Conservation (phyloP, 2,113 vertebrate species). For the Channa argus region DNA sequence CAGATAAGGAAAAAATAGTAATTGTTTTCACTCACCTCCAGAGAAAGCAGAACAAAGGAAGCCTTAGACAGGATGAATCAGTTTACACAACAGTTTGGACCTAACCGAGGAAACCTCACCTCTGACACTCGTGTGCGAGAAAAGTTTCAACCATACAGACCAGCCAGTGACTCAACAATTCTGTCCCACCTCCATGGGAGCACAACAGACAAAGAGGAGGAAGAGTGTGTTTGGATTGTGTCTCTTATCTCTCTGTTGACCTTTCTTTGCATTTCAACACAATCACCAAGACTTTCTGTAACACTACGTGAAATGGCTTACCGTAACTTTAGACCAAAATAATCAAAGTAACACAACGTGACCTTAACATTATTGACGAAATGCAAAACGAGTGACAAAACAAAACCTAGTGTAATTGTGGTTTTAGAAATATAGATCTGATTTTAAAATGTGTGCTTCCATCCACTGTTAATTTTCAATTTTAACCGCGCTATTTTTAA, state of each 20-base stretch:
- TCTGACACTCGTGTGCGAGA: constrained; percentile 38
- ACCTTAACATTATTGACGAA: background rate
- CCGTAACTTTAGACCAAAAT: background rate
- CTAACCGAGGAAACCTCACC: constrained; percentile 47
- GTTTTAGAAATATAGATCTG: too few relatives aligned
- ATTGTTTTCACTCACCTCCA: constrained; percentile 52
- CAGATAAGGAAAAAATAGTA: background rate
- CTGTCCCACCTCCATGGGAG: constrained; percentile 38
- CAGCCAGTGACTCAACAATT: constrained; percentile 33
- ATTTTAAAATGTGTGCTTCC: too few relatives aligned
- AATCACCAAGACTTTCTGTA: background rate
- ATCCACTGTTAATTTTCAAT: too few relatives aligned
- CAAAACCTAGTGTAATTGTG: too few relatives aligned
- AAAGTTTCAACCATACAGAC: constrained; percentile 1
- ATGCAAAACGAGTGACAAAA: too few relatives aligned
- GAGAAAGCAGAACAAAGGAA: constrained; percentile 8
- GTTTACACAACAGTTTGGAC: background rate
- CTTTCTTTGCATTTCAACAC: constrained; percentile 34
- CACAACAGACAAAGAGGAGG: constrained; percentile 32
- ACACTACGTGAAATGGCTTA: background rate
- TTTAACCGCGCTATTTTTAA: too few relatives aligned
- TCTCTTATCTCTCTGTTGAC: background rate
- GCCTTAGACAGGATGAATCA: constrained; percentile 33
- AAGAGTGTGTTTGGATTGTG: constrained; percentile 29
- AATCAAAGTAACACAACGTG: too few relatives aligned